A percentile compares a stretch with the other conserved stretches of the same genome.
These are phyloP conservation scores for Pelochelys cantorii DNA, from an alignment of 2,797 vertebrate species.

Conservation along the genomic window DNA sequence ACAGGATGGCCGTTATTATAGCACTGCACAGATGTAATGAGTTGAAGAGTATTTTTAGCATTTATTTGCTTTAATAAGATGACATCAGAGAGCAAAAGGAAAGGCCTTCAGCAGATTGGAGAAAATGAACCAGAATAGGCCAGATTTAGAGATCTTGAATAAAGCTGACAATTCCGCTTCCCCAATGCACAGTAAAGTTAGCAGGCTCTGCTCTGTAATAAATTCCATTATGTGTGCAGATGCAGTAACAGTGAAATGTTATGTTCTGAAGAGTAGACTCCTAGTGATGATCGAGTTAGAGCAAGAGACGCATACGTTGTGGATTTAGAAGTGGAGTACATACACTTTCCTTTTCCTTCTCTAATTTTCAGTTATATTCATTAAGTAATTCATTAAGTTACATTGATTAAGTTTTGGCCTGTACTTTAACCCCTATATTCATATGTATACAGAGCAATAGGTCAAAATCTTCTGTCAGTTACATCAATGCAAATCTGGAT, in stretches of 20 bases:
- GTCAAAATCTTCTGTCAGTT: neutral
- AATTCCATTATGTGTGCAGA: neutral
- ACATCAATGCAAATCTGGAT: neutral
- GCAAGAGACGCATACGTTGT: neutral
- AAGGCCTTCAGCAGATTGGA: neutral
- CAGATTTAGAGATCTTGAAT: neutral
- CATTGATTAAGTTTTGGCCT: neutral
- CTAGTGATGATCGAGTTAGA: neutral
- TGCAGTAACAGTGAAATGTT: neutral
- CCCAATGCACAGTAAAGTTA: neutral
- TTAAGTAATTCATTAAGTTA: neutral
- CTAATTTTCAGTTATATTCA: neutral
- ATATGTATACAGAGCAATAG: neutral
- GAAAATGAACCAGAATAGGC: conserved; percentile 1
- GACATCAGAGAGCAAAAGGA: neutral
- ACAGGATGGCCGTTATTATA: neutral
- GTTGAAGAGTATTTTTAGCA: neutral
- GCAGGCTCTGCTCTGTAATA: neutral
- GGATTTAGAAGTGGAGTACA: neutral
- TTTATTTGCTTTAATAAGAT: neutral
- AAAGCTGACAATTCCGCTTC: neutral
- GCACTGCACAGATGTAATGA: neutral
- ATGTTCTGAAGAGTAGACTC: neutral
- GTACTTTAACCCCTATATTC: neutral
- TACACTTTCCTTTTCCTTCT: neutral